phyloP scores from a whole-genome alignment of 1,140 invertebrate genomes.

The Phymorhynchus buccinoides region DNA sequence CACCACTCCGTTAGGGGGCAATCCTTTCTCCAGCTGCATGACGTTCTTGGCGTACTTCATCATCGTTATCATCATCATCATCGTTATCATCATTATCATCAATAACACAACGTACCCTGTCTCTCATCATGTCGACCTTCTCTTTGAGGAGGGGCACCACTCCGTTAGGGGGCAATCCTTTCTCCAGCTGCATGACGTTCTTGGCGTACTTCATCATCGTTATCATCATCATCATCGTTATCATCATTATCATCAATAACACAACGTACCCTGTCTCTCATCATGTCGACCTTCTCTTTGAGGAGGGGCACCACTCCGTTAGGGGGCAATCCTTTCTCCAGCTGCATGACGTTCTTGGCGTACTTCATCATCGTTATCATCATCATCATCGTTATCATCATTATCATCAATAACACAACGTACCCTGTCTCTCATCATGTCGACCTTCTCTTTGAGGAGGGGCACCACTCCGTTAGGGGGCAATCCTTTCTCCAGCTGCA shows the following conservation, averaged over 20 bases:
- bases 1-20: conserved; percentile 73
- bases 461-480: conserved; percentile 73
- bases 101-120: conserved; percentile 75
- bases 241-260: too few species aligned
- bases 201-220: conserved; percentile 81
- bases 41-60: conserved; percentile 82
- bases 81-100: too few species aligned
- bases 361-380: conserved; percentile 80
- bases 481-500: conserved; percentile 83
- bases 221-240: conserved; percentile 78
- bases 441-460: conserved; percentile 71
- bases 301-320: conserved; percentile 71
- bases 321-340: conserved; percentile 81
- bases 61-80: too few species aligned
- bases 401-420: too few species aligned
- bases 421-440: conserved; percentile 73
- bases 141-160: conserved; percentile 72
- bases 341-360: conserved; percentile 82
- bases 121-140: conserved; percentile 72
- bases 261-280: conserved; percentile 73
- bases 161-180: conserved; percentile 76
- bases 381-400: too few species aligned
- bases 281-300: conserved; percentile 72
- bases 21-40: conserved; percentile 83
- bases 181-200: conserved; percentile 84